Evolutionary conservation across 2,113 vertebrate species (phyloP), one percentile per base, ranked within the genome.

Genomic region (Thermophis baileyi): DNA sequence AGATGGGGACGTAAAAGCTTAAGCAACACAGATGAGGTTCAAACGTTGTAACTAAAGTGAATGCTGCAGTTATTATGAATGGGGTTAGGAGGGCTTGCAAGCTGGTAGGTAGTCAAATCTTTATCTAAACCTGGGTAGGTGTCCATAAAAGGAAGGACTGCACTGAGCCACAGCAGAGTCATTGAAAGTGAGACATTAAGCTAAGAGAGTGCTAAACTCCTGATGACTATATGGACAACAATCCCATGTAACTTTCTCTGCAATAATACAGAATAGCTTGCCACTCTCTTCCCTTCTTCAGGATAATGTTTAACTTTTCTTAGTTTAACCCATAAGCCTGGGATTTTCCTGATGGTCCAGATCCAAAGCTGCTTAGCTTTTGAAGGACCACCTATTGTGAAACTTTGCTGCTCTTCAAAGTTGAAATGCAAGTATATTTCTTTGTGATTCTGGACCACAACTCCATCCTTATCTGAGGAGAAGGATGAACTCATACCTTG

Each of bases 401-500:
- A 81, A 40, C 35, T 81, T 81, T 44, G 35, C 69, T 81, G 69
- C 18, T 40, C 69, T 40, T 40, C 18, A 8, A 22, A 81, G 35
- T 81, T 81, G n/a, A 81, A 40, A 40, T 20, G 35, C n/a, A 81
- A 44, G 6, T 27, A 4, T 60, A n/a, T 4, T 30, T 35, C 22
- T 35, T 18, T 88, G 87, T 22, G 25, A 27, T 30, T 18, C 85
- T 91, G 5, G 47, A 54, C 46, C 35, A 40, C 74, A 6, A 10
- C 44, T 49, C 90, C 11, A 16, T n/a, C n/a, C 22, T 85, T 24
- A 53, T 53, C 30, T 27, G 69, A 22, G 25, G 30, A 47, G 1
- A 51, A 74, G 9, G 30, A 6, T 54, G 24, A 8, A 3, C 24
- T 85, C n/a, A 4, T 94, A 98, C 98, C 98, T 96, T 95, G 95